Percentiles rank a stretch among this genome's conserved stretches.
These are phyloP conservation scores for Gallinago jamesoni DNA, from an alignment of 2,113 vertebrate species.

Conservation along the genomic window DNA sequence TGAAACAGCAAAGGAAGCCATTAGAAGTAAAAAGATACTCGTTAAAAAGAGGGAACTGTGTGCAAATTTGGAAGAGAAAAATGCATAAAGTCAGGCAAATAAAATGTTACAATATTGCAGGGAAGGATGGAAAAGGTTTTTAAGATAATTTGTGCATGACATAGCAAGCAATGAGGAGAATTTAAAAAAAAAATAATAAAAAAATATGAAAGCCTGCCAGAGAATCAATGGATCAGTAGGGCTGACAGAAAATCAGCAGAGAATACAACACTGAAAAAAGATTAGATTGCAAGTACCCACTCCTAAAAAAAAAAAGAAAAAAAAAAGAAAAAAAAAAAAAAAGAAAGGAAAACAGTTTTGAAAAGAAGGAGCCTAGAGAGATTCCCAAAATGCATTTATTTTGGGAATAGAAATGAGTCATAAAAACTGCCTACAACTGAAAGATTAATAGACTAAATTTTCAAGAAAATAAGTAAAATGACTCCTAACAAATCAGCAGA, in stretches of 20 bases:
- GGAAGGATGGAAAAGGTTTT: not conserved
- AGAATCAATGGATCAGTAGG: not conserved
- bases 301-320: not conserved
- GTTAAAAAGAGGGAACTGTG: not conserved
- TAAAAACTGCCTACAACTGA: not conserved
- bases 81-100: not conserved
- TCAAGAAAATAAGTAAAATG: not conserved
- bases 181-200: not conserved
- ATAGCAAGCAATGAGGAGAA: not conserved
- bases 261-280: not conserved
- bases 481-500: not conserved
- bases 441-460: not conserved
- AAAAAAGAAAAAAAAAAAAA: not conserved
- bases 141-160: not conserved
- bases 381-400: not conserved
- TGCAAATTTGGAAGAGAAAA: not conserved
- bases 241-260: not conserved
- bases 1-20: not conserved
- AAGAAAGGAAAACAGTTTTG: not conserved
- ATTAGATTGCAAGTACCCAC: not conserved
- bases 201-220: not conserved
- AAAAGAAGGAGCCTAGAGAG: not conserved
- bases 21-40: constrained; percentile 10
- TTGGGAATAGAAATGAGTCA: not conserved
- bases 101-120: not conserved